Evolutionary conservation across 1,140 invertebrate species (phyloP).

Genomic region (Tribolium castaneum): DNA sequence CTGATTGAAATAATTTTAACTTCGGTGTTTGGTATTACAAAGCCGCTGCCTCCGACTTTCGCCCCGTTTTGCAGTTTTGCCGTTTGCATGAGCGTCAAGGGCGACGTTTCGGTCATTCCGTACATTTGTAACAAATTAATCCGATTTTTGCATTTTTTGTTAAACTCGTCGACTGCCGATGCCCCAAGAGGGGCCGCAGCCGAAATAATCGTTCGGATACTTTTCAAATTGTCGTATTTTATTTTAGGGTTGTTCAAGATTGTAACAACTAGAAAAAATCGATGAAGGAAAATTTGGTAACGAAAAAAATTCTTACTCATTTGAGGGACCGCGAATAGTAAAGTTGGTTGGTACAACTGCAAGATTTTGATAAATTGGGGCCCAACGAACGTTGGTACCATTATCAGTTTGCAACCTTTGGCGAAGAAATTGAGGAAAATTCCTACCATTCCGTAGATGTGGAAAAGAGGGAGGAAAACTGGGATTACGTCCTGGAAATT

Average conservation of each 20-base stretch:
- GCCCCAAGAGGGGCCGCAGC: conserved; percentile 77
- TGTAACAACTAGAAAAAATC: conserved; percentile 69
- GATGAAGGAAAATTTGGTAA: background rate
- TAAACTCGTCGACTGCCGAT: conserved; percentile 68
- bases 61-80: conserved; percentile 52
- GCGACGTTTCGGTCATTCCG: conserved; percentile 73
- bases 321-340: conserved; percentile 71
- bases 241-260: conserved; percentile 70
- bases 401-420: conserved; percentile 74
- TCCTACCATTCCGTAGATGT: conserved; percentile 80
- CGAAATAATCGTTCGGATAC: conserved; percentile 68
- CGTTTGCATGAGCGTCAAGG: conserved; percentile 61
- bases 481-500: conserved; percentile 69
- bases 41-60: conserved; percentile 69
- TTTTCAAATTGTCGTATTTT: conserved; percentile 62
- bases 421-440: conserved; percentile 70
- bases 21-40: conserved; percentile 70
- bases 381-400: conserved; percentile 76
- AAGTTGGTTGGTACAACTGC: conserved; percentile 66
- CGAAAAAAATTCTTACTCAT: conserved; percentile 65
- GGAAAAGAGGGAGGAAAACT: conserved; percentile 82
- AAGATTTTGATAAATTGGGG: conserved; percentile 71
- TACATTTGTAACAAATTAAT: conserved; percentile 62
- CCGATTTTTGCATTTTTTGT: conserved; percentile 56
- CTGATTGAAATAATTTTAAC: conserved; percentile 72